Conservation (phyloP, 2,113 vertebrate genomes). For the Cathartes aura region DNA sequence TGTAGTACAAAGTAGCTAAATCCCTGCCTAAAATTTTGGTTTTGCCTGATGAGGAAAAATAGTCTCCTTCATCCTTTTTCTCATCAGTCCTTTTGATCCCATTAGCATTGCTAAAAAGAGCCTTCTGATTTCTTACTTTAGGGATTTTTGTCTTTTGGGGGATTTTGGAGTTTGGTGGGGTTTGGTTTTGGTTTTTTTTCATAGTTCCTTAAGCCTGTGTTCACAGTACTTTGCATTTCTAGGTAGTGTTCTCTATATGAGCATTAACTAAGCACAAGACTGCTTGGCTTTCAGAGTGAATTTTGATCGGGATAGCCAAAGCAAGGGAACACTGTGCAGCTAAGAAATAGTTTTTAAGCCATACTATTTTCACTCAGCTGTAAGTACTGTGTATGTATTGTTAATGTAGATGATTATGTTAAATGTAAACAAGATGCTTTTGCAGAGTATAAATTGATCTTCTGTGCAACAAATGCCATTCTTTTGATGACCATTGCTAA, state of each 20-base stretch:
- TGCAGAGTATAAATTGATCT: neutral
- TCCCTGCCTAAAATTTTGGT: neutral
- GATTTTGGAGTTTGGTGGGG: neutral
- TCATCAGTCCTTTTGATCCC: neutral
- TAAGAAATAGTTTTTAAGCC: neutral
- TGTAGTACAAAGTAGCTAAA: neutral
- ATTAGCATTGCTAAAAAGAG: neutral
- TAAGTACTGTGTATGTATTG: neutral
- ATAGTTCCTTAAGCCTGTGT: neutral
- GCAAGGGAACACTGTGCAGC: neutral
- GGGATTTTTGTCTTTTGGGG: neutral
- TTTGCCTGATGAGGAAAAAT: neutral
- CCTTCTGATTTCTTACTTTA: neutral
- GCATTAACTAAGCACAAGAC: neutral
- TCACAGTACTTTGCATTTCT: neutral
- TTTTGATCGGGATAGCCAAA: neutral
- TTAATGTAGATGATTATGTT: neutral
- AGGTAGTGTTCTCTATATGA: neutral
- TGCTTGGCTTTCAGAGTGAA: neutral
- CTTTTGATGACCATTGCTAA: neutral
- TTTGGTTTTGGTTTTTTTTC: neutral
- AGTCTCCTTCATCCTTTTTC: neutral
- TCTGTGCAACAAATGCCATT: neutral
- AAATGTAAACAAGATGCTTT: neutral
- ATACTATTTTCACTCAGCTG: neutral